Evolutionary conservation across 2,888 invertebrate genomes (phyloP).

Genomic region (Nephrotoma flavescens): DNA sequence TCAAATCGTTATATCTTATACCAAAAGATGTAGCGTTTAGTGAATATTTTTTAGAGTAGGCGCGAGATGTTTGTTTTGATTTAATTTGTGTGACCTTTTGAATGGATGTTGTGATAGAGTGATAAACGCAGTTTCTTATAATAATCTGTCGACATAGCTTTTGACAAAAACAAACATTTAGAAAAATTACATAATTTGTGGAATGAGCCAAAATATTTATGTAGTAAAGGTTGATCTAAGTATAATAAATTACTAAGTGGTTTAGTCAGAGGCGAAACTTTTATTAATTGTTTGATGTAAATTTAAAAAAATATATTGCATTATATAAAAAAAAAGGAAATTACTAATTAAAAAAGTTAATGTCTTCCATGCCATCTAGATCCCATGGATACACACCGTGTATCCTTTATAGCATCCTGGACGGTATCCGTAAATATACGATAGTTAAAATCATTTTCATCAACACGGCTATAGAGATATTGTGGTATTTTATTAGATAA

Average conservation of each 20-base stretch:
- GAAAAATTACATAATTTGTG: too few relatives aligned
- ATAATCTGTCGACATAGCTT: too few relatives aligned
- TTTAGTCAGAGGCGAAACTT: too few relatives aligned
- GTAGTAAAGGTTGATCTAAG: too few relatives aligned
- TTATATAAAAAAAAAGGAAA: too few relatives aligned
- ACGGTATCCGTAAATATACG: not conserved
- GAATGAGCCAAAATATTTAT: too few relatives aligned
- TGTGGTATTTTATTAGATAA: conserved; percentile 51
- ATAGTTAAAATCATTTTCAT: not conserved
- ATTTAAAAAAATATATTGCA: too few relatives aligned
- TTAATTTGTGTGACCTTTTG: not conserved
- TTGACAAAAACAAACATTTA: too few relatives aligned
- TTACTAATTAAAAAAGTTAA: not conserved
- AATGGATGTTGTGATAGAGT: not conserved
- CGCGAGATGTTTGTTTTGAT: not conserved
- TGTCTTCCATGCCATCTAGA: not conserved
- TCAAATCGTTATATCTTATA: too few relatives aligned
- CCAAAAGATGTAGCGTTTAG: too few relatives aligned
- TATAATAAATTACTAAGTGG: too few relatives aligned
- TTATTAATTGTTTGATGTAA: too few relatives aligned
- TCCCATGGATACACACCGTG: not conserved
- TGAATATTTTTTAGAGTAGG: not conserved
- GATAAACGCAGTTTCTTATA: not conserved
- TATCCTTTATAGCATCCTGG: not conserved
- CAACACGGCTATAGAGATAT: conserved; percentile 37